Base-by-base conservation (phyloP, 35 echinoderm and acorn worm species). In the Diadema setosum region DNA sequence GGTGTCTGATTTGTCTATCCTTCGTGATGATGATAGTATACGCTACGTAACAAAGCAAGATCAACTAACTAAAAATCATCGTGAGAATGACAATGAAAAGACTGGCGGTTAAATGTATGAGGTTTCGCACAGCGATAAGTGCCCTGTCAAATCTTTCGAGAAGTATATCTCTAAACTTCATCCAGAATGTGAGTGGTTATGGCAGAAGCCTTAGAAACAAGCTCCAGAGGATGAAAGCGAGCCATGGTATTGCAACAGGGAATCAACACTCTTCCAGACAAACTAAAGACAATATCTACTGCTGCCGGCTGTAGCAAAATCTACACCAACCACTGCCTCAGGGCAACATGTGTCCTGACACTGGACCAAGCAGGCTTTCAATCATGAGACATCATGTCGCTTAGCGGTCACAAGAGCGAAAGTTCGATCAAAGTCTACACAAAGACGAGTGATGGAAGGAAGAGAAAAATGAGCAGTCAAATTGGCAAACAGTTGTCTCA, bases 141-240 rank as follows among this genome's bases (percentile, higher is more conserved):
- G 91, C 27, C 91, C 84, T 35, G 78, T 92, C 15, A 4, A 24
- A 15, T 40, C 83, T 5, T 80, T 92, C 46, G 3, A 42, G 33
- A 24, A 41, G 33, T 85, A 80, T 59, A 39, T 32, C 14, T 6
- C 45, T 9, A 92, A 86, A 61, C 67, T 86, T 9, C 33, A 92
- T 74, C 90, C 83, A 17, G 67, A 75, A 39, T 92, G 90, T 86
- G 46, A 55, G 5, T 84, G 39, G 29, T 42, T 92, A 17, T 92
- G 82, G 67, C 83, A 92, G 67, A 70, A 70, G 45, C 65, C 90
- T 17, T 45, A 9, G 25, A 25, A 46, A 45, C 74, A 15, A 17
- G 33, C 16, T 26, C 36, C 70, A 43, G 27, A 5, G 12, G 34
- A 67, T 41, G 30, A 45, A 18, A 46, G 21, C 45, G 64, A 76